A percentile compares a stretch with the other conserved stretches of the same genome.
Evolutionary conservation across 2,888 invertebrate species (phyloP).

Genomic region (Hemicrepidius hirtus): DNA sequence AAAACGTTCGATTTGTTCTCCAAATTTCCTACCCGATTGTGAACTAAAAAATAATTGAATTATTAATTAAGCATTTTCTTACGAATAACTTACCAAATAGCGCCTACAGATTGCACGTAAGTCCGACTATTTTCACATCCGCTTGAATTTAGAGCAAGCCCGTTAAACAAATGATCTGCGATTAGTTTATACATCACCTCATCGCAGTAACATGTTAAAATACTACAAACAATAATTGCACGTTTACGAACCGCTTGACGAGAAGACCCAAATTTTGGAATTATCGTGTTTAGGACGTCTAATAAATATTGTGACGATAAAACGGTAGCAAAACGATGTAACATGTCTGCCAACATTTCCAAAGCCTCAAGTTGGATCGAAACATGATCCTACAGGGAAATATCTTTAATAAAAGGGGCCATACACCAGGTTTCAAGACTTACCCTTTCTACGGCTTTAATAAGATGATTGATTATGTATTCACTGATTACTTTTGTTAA

Average conservation of each 20-base stretch:
- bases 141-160: constrained; percentile 79
- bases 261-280: constrained; percentile 94
- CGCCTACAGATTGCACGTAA: constrained; percentile 96
- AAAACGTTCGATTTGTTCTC: constrained; percentile 93
- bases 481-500: constrained; percentile 95
- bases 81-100: constrained; percentile 93
- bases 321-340: constrained; percentile 94
- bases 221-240: constrained; percentile 91
- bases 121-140: constrained; percentile 83
- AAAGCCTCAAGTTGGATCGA: constrained; percentile 98
- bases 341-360: constrained; percentile 95
- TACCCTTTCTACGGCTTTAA: constrained; percentile 90
- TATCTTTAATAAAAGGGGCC: too few species aligned
- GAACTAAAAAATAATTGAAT: too few species aligned
- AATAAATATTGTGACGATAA: constrained; percentile 89
- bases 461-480: constrained; percentile 91
- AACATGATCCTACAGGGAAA: constrained; percentile 95
- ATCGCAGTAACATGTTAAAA: constrained; percentile 93
- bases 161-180: constrained; percentile 91
- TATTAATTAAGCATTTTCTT: too few species aligned
- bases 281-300: constrained; percentile 85
- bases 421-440: background rate
- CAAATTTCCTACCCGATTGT: constrained; percentile 95
- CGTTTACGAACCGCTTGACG: constrained; percentile 97
- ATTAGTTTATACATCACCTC: constrained; percentile 90